Base-by-base conservation (phyloP, 2,888 invertebrate genomes). In the Platycnemis pennipes region DNA sequence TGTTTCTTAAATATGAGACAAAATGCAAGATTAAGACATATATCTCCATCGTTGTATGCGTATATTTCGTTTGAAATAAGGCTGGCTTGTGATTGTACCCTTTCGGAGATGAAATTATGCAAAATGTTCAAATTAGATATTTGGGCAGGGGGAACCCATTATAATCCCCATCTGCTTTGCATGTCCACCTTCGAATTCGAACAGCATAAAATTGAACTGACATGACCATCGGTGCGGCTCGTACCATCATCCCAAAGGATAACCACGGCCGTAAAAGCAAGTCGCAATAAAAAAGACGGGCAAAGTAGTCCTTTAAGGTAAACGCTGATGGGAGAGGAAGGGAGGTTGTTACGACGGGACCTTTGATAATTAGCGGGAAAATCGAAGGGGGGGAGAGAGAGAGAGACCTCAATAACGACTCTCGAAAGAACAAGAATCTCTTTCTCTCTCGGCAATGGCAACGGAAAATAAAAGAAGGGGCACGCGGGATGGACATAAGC, bases 141-240 rank as follows among this genome's bases (percentile, higher is more conserved):
- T 77, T 77, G 77, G 37, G 2, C 0, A 77, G 77, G 77, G 11
- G 69, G 69, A n/a, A 16, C 37, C 37, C 37, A 37, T 77, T 13
- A 77, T 77, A 77, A 77, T 77, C 31, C 31, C 63, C n/a, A 26
- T 63, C 77, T 77, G 13, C 77, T 77, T 77, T 77, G 77, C 77
- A 37, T 37, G 37, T 37, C 77, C 77, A 77, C 77, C 77, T 77
- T 77, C 77, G 77, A 77, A 77, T 77, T 77, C 26, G 37, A 13
- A 11, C 26, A 37, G 31, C 77, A 26, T 77, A 37, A 77, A 77
- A 77, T 77, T 13, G 77, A 77, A 37, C 77, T 1, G 31, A 37
- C 37, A 37, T 7, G 77, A 77, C 37, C 77, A 37, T 37, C 37
- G 77, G 2, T 8, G 1, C 77, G 77, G 77, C 77, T 31, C 77